Conservation (phyloP, 2,797 vertebrate species). For the Euthynnus affinis region DNA sequence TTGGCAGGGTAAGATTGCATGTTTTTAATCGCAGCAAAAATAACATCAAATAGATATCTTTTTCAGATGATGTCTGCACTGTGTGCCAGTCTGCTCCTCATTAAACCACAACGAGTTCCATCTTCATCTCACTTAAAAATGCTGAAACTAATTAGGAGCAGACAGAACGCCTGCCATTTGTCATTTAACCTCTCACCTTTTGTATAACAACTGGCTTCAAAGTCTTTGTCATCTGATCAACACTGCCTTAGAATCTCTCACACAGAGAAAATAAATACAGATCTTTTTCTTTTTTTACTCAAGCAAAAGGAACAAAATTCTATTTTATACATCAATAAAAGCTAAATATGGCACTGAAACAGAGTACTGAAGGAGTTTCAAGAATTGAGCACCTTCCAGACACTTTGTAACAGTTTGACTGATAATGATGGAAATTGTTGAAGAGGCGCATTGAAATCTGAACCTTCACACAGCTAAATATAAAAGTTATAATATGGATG, state of each 20-base stretch:
- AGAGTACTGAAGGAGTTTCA: constrained; percentile 44
- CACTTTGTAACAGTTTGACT: constrained; percentile 39
- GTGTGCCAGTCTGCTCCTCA: constrained; percentile 49
- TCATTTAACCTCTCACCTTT: constrained; percentile 61
- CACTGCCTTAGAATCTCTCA: constrained; percentile 47
- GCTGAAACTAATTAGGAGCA: constrained; percentile 54
- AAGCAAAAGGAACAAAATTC: constrained; percentile 38
- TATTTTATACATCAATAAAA: constrained; percentile 64
- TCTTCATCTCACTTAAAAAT: constrained; percentile 48
- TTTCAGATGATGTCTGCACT: constrained; percentile 37
- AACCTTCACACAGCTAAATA: constrained; percentile 15
- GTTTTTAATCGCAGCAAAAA: constrained; percentile 28
- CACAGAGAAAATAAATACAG: constrained; percentile 32
- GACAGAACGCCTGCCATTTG: constrained; percentile 52
- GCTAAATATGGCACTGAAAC: constrained; percentile 69
- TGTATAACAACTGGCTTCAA: constrained; percentile 68
- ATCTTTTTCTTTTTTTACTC: constrained; percentile 32
- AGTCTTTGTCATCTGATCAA: constrained; percentile 58
- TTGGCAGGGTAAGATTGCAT: not conserved
- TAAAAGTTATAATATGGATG: not conserved
- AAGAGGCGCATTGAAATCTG: constrained; percentile 33
- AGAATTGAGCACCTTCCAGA: constrained; percentile 55
- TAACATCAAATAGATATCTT: constrained; percentile 21
- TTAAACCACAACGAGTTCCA: constrained; percentile 48
- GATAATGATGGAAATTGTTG: constrained; percentile 45